phyloP scores from a whole-genome alignment of 2,113 vertebrate genomes.

The Oreochromis aureus region DNA sequence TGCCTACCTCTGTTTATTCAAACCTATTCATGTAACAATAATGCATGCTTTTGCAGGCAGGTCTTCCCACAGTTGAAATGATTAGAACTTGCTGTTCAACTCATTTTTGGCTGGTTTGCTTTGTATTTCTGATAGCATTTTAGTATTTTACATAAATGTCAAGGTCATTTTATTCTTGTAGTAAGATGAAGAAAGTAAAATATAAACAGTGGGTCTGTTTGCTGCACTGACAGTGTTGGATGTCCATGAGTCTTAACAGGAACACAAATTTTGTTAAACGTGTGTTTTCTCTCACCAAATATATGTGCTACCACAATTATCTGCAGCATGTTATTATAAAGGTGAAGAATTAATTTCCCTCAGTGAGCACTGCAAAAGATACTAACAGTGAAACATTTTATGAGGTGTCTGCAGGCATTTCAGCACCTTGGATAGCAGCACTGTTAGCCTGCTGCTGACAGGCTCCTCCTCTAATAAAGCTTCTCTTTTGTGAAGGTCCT shows the following conservation, averaged over 20 bases:
- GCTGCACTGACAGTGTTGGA: background rate
- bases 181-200: background rate
- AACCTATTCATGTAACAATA: background rate
- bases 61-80: background rate
- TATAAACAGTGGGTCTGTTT: background rate
- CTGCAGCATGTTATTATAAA: background rate
- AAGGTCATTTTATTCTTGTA: background rate
- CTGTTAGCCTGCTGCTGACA: background rate
- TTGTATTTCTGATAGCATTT: background rate
- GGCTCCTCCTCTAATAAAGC: background rate
- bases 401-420: background rate
- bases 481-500: background rate
- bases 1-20: background rate
- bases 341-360: background rate
- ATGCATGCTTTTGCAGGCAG: rapidly evolving
- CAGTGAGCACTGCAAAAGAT: too few species aligned
- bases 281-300: background rate
- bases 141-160: background rate
- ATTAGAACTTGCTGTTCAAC: background rate
- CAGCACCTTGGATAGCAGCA: background rate
- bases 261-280: background rate
- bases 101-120: background rate
- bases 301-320: background rate
- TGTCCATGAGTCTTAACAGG: background rate
- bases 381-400: background rate